Conservation (phyloP, 2,797 vertebrate species). For the Falco columbarius region DNA sequence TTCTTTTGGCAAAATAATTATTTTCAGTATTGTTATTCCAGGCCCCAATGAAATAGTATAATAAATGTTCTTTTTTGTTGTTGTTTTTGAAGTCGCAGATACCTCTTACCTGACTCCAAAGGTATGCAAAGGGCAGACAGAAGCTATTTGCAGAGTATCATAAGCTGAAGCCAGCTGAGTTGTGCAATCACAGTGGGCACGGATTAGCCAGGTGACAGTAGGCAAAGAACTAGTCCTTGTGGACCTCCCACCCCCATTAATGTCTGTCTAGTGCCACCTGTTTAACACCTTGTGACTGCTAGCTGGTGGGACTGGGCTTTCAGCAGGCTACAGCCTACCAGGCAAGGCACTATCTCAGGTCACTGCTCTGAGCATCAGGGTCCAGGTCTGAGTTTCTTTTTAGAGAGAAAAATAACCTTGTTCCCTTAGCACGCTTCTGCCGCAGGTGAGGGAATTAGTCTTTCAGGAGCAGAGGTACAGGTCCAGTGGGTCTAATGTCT, state of each 20-base stretch:
- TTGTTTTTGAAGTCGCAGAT: neutral
- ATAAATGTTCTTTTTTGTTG: neutral
- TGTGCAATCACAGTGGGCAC: accelerated
- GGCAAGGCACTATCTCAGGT: neutral
- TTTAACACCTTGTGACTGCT: neutral
- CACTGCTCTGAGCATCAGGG: neutral
- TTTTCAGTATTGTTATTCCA: neutral
- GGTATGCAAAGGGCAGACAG: neutral
- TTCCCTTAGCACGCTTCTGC: neutral
- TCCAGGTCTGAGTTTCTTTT: neutral
- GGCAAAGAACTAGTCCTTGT: neutral
- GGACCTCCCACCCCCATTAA: neutral
- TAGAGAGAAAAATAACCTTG: neutral
- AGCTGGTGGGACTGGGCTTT: neutral
- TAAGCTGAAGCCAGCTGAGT: neutral
- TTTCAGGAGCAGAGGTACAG: neutral
- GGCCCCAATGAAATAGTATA: neutral
- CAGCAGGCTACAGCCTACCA: neutral
- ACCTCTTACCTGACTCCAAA: neutral
- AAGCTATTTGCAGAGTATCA: neutral
- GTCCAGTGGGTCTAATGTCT: neutral
- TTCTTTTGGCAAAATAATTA: neutral
- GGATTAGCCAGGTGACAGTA: neutral
- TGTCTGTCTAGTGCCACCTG: neutral
- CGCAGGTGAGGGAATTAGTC: neutral